A percentile compares a stretch with the other conserved stretches of the same genome.
These are phyloP conservation scores for Rhyacichthys aspro DNA, from an alignment of 2,797 vertebrate species.

Conservation along the genomic window DNA sequence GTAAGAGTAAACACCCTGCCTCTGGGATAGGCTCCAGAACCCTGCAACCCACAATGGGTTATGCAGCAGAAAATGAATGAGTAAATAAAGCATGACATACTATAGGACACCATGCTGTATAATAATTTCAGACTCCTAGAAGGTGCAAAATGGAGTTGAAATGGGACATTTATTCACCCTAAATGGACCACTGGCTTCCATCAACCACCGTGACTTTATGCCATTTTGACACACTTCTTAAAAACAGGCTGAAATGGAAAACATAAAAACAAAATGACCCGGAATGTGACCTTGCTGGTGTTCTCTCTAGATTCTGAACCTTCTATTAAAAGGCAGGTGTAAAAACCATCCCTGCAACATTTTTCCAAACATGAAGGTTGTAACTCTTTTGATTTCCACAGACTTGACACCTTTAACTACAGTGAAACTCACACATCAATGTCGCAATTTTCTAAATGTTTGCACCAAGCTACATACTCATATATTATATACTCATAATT, in stretches of 20 bases:
- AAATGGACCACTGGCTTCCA: neutral
- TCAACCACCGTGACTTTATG: slow-evolving; percentile 21
- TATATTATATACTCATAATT: too few relatives aligned
- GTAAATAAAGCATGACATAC: too few relatives aligned
- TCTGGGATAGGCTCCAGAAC: too few relatives aligned
- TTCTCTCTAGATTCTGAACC: slow-evolving; percentile 38
- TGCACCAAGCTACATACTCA: too few relatives aligned
- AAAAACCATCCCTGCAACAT: slow-evolving; percentile 26
- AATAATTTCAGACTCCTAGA: too few relatives aligned
- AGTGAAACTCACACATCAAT: neutral
- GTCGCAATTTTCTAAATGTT: too few relatives aligned
- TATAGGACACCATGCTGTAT: too few relatives aligned
- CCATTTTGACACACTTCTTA: slow-evolving; percentile 16
- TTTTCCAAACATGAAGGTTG: slow-evolving; percentile 52
- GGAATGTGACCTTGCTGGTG: slow-evolving; percentile 34
- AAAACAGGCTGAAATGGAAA: slow-evolving; percentile 33
- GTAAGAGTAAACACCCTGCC: too few relatives aligned
- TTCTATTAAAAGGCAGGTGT: slow-evolving; percentile 41
- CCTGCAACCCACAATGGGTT: too few relatives aligned
- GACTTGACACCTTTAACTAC: slow-evolving; percentile 43
- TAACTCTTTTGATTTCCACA: slow-evolving; percentile 40
- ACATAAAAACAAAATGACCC: slow-evolving; percentile 42
- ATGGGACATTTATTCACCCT: slow-evolving; percentile 1
- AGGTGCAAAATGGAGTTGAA: slow-evolving; percentile 2
- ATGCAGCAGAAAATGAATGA: too few relatives aligned